These are phyloP conservation scores for Etheostoma perlongum DNA, from an alignment of 2,797 vertebrate genomes.

Conservation along the genomic window DNA sequence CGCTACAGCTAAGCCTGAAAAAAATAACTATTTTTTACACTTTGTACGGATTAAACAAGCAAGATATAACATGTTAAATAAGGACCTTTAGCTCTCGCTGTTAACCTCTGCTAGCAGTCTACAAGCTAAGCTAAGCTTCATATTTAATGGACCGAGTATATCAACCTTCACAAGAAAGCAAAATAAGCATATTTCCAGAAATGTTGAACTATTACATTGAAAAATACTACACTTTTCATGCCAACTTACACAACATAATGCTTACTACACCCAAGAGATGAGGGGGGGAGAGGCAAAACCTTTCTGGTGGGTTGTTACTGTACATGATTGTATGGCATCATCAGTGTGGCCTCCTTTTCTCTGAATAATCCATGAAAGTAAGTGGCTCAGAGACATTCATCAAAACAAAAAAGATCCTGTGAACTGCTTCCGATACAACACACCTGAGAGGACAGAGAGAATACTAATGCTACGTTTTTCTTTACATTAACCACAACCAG, in stretches of 20 bases:
- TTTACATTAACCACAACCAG: conserved; percentile 56
- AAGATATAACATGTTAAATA: too few relatives aligned
- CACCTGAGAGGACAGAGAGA: conserved; percentile 49
- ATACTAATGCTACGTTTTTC: conserved; percentile 66
- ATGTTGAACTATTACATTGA: neutral
- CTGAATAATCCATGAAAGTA: conserved; percentile 68
- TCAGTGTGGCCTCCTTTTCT: conserved; percentile 19
- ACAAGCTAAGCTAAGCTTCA: neutral
- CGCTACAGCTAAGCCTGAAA: neutral
- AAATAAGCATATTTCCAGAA: neutral
- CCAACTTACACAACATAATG: neutral
- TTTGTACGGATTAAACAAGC: neutral
- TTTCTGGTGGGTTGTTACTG: conserved; percentile 21
- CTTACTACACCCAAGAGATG: neutral
- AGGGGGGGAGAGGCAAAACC: too few relatives aligned
- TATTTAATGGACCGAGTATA: neutral
- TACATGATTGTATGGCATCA: conserved; percentile 22
- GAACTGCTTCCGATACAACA: conserved; percentile 28
- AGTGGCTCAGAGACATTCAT: conserved; percentile 52
- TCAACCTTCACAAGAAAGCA: neutral
- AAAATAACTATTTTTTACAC: neutral
- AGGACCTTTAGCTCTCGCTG: too few relatives aligned
- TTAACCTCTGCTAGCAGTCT: too few relatives aligned
- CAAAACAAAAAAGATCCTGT: conserved; percentile 19
- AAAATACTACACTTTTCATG: neutral